Evolutionary conservation across 2,797 vertebrate genomes (phyloP).

Genomic region (Huso huso): DNA sequence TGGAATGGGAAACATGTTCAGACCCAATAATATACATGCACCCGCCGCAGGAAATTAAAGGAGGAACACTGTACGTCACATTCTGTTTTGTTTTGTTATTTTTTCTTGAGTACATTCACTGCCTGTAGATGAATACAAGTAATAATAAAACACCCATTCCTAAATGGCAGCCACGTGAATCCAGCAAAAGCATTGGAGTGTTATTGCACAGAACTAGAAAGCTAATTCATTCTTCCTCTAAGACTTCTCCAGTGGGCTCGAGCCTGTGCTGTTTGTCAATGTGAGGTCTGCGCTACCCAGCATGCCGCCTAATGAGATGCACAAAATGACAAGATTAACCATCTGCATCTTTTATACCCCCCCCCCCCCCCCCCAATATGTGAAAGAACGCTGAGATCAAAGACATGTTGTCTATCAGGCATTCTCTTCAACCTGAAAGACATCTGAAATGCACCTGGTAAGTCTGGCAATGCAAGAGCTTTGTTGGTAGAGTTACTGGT

Average conservation of each 20-base stretch:
- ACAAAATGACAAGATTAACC: slow-evolving; percentile 56
- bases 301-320: slow-evolving; percentile 76
- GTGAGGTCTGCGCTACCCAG: slow-evolving; percentile 74
- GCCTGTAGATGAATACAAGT: background rate
- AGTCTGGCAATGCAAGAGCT: no score
- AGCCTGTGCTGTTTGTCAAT: slow-evolving; percentile 80
- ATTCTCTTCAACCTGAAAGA: no score
- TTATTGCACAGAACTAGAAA: slow-evolving; percentile 1
- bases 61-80: no score
- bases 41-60: no score
- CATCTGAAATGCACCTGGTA: no score
- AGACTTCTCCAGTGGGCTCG: slow-evolving; percentile 79
- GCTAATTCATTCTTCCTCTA: slow-evolving; percentile 18
- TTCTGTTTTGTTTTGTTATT: no score
- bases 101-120: background rate
- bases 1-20: no score
- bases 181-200: background rate
- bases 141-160: background rate
- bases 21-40: no score
- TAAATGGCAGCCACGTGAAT: background rate
- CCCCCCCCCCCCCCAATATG: slow-evolving; percentile 25
- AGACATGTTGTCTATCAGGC: no score
- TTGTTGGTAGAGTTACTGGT: no score
- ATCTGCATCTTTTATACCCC: slow-evolving; percentile 47
- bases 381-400: slow-evolving; percentile 30